Base-by-base conservation (phyloP, 2,113 vertebrate species). In the Bufo bufo region DNA sequence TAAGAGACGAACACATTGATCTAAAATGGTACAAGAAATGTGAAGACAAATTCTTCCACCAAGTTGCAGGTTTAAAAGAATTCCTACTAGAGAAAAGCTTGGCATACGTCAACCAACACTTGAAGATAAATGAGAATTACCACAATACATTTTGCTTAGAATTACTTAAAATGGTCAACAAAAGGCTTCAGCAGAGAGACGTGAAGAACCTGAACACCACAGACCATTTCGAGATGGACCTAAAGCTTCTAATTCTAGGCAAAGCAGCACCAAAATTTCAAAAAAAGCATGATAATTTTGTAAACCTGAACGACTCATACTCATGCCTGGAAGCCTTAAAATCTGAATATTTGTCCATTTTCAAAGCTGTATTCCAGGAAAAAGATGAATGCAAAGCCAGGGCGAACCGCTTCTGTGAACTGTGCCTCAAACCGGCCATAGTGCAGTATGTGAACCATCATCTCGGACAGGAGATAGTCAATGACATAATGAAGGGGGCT, bases 161-260 rank as follows among this genome's bases (percentile, higher is more conserved):
- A 56, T 33, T 95, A 66, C 88, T 96, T 20, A 82, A 90, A 77
- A 94, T 89, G 50, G 75, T 94, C 74, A 95, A 94, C 79, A 91
- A 91, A 2, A 58, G 0, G 3, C 56, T 90, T 47, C 19, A 59
- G 9, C 23, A 56, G 9, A 47, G 45, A n/a, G 43, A 85, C 3
- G 59, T 58, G 7, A 20, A 71, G 45, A 69, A 47, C 4, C 58
- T 89, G 58, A 74, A 69, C 47, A 58, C 11, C 56, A 83, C 33
- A 20, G 63, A 19, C 63, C 0, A 56, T 19, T 91, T 89, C 74
- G 89, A 89, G 56, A 71, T 90, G 13, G 87, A 90, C 14, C 13
- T 91, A 13, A 90, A 90, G 63, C 58, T 86, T 13, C 33, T 69
- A 33, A 77, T 90, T 54, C 19, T 89, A 6, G n/a, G 74, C 14